Evolutionary conservation across 2,888 invertebrate species (phyloP).

Genomic region (Lymantria dispar): DNA sequence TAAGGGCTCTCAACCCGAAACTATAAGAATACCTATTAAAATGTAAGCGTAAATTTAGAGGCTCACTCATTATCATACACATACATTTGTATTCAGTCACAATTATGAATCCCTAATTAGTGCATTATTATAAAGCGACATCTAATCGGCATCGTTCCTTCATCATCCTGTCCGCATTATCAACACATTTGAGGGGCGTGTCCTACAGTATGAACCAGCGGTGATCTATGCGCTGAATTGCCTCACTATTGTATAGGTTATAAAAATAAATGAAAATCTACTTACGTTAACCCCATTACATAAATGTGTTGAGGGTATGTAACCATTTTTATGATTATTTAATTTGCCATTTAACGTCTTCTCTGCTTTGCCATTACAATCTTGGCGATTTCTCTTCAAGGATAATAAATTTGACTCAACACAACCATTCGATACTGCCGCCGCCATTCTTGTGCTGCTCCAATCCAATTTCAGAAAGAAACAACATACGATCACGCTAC

Average conservation of each 20-base stretch:
- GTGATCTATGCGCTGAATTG: neutral
- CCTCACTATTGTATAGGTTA: constrained; percentile 18
- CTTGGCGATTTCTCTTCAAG: constrained; percentile 28
- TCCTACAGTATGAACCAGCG: neutral
- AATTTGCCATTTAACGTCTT: constrained; percentile 53
- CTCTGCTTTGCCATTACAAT: constrained; percentile 44
- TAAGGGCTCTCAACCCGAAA: too few relatives aligned
- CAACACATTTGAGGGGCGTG: constrained; percentile 6
- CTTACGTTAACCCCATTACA: constrained; percentile 61
- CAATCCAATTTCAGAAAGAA: too few relatives aligned
- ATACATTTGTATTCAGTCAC: too few relatives aligned
- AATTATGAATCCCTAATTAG: too few relatives aligned
- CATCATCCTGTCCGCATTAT: too few relatives aligned
- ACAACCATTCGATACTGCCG: constrained; percentile 41
- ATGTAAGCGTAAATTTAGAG: too few relatives aligned
- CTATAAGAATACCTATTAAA: too few relatives aligned
- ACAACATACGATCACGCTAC: too few relatives aligned
- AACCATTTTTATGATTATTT: constrained; percentile 54
- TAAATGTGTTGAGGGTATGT: constrained; percentile 40
- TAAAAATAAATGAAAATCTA: constrained; percentile 42
- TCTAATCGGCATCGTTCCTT: too few relatives aligned
- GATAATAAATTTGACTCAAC: constrained; percentile 30
- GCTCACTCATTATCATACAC: too few relatives aligned
- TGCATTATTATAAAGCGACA: too few relatives aligned
- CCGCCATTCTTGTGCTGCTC: constrained; percentile 54